A percentile compares a stretch with the other conserved stretches of the same genome.
These are phyloP conservation scores for Noctua janthina DNA, from an alignment of 2,888 invertebrate genomes.

Conservation along the genomic window DNA sequence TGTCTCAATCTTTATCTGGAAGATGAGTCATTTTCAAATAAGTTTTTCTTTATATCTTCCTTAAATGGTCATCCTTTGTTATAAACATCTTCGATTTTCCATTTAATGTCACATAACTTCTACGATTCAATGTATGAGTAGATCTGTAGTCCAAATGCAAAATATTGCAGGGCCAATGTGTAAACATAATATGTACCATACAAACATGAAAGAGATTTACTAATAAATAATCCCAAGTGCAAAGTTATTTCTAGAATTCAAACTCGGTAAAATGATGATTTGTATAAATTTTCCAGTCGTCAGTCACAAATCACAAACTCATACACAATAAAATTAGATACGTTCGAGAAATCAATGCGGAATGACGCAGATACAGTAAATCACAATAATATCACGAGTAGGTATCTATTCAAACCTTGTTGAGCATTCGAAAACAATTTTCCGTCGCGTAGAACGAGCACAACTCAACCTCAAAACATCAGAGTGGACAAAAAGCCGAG, in stretches of 20 bases:
- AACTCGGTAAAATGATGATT: constrained; percentile 51
- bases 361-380: constrained; percentile 75
- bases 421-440: constrained; percentile 80
- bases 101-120: not conserved
- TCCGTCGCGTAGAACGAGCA: constrained; percentile 74
- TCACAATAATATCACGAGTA: constrained; percentile 68
- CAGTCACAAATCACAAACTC: constrained; percentile 74
- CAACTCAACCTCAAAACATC: constrained; percentile 83
- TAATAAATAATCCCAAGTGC: constrained; percentile 27
- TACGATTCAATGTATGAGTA: not conserved
- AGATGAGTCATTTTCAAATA: constrained; percentile 45
- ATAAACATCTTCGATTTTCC: constrained; percentile 19
- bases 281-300: constrained; percentile 77
- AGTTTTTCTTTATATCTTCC: constrained; percentile 46
- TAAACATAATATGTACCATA: not conserved
- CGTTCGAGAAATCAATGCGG: constrained; percentile 73
- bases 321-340: constrained; percentile 78
- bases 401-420: constrained; percentile 71
- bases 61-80: constrained; percentile 40
- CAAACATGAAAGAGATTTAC: not conserved
- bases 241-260: constrained; percentile 35
- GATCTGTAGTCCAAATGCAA: not conserved
- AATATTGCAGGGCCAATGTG: not conserved
- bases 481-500: constrained; percentile 80
- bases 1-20: constrained; percentile 35